Evolutionary conservation across 2,888 invertebrate genomes (phyloP), one percentile per base, ranked within the genome.

Genomic region (Norana najaformis): DNA sequence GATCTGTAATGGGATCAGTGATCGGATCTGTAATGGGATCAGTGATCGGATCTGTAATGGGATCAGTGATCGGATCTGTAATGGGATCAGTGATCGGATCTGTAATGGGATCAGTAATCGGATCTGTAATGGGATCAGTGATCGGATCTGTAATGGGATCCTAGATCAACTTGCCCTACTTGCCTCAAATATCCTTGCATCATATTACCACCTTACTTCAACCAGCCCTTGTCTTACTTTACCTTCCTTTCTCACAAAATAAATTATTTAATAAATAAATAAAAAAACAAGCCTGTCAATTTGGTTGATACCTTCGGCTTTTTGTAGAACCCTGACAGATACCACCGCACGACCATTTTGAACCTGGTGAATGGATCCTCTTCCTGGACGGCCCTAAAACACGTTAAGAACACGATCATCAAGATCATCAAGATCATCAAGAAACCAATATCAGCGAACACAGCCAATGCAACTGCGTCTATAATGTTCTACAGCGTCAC

Each of bases 311-410:
- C 95, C 93, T 97, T 97, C 0, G 98, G 98, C 94, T 98, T 98
- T 93, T 98, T 97, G 95, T 98, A 97, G 94, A 98, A 96, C 1
- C 98, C 98, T 0, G 98, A 98, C 39, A 98, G 96, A 95, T 98
- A 98, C 98, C 98, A 98, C 93, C 97, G 96, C 0, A 97, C 97
- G 0, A 98, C 97, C 90, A 93, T 93, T 36, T 97, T 97, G 97
- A 98, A 98, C 91, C 98, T 96, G 38, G 96, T 96, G 94, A 97
- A 98, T 0, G 98, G 97, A 95, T 98, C 98, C 93, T 98, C 97
- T 94, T 97, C 96, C 90, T 96, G 93, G 34, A 97, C 97, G 90
- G 98, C 97, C 92, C 97, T 97, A 95, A n/a, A 95, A 93, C 41
- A 30, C 18, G 47, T 35, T 34, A 1, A 23, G 47, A 38, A 83